Base-by-base conservation (phyloP, 2,113 vertebrate species). In the Montifringilla adamsi region DNA sequence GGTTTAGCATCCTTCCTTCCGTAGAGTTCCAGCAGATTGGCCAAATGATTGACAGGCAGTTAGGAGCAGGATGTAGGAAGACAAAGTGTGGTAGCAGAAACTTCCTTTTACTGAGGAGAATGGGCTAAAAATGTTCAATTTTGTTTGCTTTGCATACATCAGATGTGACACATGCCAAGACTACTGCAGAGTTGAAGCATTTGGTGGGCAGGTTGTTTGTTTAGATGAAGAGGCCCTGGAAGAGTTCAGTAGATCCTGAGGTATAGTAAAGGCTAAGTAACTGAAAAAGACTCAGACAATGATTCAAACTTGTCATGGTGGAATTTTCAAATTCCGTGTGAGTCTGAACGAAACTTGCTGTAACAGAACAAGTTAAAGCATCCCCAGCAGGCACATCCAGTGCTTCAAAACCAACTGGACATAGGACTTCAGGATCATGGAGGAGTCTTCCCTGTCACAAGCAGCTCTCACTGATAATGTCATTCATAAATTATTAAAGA, bases 151-250 rank as follows among this genome's bases (percentile, higher is more conserved):
- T 81, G 27, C 8, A 0, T 43, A 7, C 2, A 10, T 47, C 30
- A 12, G 19, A 39, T 47, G 21, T 0, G 4, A 43, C 62, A n/a
- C 0, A 0, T 58, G 55, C 37, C 22, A 11, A 35, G 59, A 19
- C 14, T 41, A 15, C 31, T 70, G 28, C 0, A 3, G 35, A 66
- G 11, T 13, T 93, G 30, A 10, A 15, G 6, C 24, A 22, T 74
- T 55, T 78, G 60, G 20, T 63, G 33, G 14, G 31, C 10, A 9
- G 11, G 10, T 75, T 85, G 13, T 60, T 53, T 75, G 8, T 55
- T 92, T 59, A 52, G 37, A 14, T 77, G 59, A 41, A 70, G 60
- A 70, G 24, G 41, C 5, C 11, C 27, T 43, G 33, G 39, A 70
- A 66, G 49, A 47, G 16, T 55, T 73, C 5, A 56, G 33, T 63